These are phyloP conservation scores for Balanococcus diminutus DNA, from an alignment of 2,888 invertebrate genomes.

Conservation along the genomic window DNA sequence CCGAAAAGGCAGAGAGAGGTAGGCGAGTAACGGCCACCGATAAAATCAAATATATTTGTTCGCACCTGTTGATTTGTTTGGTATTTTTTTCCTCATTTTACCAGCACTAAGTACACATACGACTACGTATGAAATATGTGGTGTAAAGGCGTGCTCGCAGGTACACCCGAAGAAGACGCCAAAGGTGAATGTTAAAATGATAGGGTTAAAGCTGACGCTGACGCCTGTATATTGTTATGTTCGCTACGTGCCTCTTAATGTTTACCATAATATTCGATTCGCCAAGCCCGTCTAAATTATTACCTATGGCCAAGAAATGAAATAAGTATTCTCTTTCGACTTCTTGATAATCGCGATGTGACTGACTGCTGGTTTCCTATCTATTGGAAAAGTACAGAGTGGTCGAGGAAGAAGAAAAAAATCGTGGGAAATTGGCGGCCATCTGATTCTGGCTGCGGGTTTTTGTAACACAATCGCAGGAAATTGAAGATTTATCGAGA, in stretches of 20 bases:
- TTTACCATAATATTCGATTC: not conserved
- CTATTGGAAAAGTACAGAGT: no score
- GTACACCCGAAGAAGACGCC: not conserved
- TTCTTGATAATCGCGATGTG: not conserved
- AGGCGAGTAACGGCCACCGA: no score
- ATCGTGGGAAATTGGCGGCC: not conserved
- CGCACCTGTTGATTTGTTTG: conserved; percentile 31
- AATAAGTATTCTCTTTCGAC: not conserved
- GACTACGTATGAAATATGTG: not conserved
- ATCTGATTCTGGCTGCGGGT: not conserved
- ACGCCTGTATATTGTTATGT: not conserved
- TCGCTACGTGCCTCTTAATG: not conserved
- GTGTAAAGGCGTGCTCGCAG: not conserved
- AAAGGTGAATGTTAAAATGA: conserved; percentile 1
- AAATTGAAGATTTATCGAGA: not conserved
- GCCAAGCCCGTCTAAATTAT: not conserved
- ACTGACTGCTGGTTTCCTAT: not conserved
- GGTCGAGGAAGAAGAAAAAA: not conserved
- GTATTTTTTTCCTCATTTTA: not conserved
- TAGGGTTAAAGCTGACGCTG: not conserved
- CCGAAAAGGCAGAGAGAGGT: no score
- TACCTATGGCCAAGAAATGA: not conserved
- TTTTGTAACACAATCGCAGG: not conserved
- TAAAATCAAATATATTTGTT: conserved; percentile 18
- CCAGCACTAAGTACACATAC: not conserved